Percentiles rank a stretch among this genome's conserved stretches.
phyloP scores from a whole-genome alignment of 2,888 invertebrate species.

The Stomorhina lunata region DNA sequence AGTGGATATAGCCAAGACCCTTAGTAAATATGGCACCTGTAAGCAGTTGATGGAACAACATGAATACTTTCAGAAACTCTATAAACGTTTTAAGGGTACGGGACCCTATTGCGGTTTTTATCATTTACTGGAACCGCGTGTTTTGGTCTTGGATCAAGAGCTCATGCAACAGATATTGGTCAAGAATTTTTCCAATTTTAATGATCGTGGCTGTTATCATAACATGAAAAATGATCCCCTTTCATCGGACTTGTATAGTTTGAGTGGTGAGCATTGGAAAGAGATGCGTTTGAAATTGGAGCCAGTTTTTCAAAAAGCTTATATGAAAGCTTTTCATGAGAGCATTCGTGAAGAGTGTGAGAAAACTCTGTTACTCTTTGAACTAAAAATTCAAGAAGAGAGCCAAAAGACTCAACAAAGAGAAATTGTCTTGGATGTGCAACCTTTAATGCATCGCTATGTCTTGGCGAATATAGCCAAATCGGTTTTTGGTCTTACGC shows the following conservation, averaged over 20 bases:
- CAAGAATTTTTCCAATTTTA: constrained; percentile 78
- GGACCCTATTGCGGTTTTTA: constrained; percentile 77
- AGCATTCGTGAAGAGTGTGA: constrained; percentile 70
- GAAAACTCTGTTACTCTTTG: constrained; percentile 68
- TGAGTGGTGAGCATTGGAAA: constrained; percentile 79
- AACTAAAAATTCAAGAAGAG: constrained; percentile 52
- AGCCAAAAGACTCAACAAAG: constrained; percentile 77
- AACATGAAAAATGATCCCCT: constrained; percentile 79
- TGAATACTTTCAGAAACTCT: constrained; percentile 71
- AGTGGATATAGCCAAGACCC: constrained; percentile 70
- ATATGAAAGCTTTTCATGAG: constrained; percentile 74
- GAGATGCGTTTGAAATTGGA: constrained; percentile 78
- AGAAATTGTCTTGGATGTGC: constrained; percentile 72
- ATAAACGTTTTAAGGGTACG: constrained; percentile 73
- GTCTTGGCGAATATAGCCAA: constrained; percentile 72
- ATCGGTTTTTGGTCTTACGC: constrained; percentile 73
- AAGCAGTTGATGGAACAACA: constrained; percentile 64
- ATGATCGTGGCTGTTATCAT: constrained; percentile 77
- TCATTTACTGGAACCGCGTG: constrained; percentile 73
- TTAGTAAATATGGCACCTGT: constrained; percentile 60
- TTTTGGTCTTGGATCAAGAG: constrained; percentile 75
- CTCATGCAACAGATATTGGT: constrained; percentile 76
- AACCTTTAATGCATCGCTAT: constrained; percentile 72
- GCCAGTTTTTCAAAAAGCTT: constrained; percentile 75
- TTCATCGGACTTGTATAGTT: constrained; percentile 78